Percentiles rank a stretch among this genome's conserved stretches.
phyloP scores from a whole-genome alignment of 2,797 vertebrate genomes.

The Rhabdomys pumilio region DNA sequence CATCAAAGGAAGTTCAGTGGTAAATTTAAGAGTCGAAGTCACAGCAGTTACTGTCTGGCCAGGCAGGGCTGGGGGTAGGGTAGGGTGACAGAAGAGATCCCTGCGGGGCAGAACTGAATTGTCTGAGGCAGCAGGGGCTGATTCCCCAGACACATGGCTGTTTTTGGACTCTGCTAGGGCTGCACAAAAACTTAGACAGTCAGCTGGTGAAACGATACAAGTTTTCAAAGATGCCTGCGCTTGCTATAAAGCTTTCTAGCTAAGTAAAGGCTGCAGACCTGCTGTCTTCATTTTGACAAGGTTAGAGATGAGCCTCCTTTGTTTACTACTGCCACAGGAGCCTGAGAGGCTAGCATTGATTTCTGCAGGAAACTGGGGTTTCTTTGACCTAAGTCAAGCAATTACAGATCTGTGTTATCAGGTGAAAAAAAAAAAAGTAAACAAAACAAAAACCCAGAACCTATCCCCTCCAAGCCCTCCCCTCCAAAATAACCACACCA shows the following conservation, averaged over 20 bases:
- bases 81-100: slow-evolving; percentile 37
- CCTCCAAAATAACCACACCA: too few species aligned
- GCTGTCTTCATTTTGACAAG: background rate
- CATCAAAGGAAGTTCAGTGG: background rate
- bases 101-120: background rate
- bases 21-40: background rate
- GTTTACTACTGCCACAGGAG: background rate
- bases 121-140: background rate
- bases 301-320: background rate
- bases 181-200: background rate
- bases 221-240: background rate
- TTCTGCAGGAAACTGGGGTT: background rate
- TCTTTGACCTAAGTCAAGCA: slow-evolving; percentile 1
- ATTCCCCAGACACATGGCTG: background rate
- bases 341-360: background rate
- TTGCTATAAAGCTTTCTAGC: background rate
- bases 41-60: background rate
- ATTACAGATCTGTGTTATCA: slow-evolving; percentile 45
- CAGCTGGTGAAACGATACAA: background rate
- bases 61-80: background rate
- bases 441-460: background rate
- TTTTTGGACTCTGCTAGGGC: slow-evolving; percentile 7
- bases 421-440: background rate
- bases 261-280: background rate
- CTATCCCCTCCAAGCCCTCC: too few species aligned